A percentile compares a stretch with the other conserved stretches of the same genome.
Conservation (phyloP, 2,888 invertebrate genomes). For the Ophion obscuratus region DNA sequence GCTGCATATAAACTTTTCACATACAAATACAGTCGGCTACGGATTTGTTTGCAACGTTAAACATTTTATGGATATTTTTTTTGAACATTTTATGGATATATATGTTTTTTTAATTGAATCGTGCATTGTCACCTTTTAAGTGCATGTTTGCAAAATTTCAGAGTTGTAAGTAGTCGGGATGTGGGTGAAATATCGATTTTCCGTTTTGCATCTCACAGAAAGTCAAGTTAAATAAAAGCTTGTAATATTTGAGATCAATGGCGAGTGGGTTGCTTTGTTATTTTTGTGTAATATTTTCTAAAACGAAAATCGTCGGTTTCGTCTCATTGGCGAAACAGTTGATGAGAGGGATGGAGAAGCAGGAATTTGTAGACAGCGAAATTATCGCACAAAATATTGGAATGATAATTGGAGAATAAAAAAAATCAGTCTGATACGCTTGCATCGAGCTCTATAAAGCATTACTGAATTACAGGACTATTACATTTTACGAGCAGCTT, state of each 20-base stretch:
- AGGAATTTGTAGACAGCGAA: not conserved
- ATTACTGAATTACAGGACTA: constrained; percentile 11
- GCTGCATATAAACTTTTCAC: too few relatives aligned
- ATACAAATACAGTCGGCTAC: too few relatives aligned
- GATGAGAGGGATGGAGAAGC: not conserved
- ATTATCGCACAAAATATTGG: not conserved
- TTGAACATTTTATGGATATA: too few relatives aligned
- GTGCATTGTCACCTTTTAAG: too few relatives aligned
- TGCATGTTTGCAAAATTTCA: too few relatives aligned
- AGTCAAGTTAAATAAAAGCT: too few relatives aligned
- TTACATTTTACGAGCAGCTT: constrained; percentile 44
- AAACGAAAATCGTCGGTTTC: not conserved
- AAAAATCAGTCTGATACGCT: not conserved
- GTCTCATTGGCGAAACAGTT: not conserved
- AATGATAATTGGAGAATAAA: not conserved
- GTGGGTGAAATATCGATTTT: too few relatives aligned
- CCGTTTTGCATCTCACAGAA: too few relatives aligned
- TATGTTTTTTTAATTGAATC: too few relatives aligned
- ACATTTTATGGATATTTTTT: too few relatives aligned
- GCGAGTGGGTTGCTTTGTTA: not conserved
- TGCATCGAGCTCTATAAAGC: not conserved
- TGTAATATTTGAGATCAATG: not conserved
- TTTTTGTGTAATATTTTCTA: not conserved
- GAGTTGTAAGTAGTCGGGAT: too few relatives aligned
- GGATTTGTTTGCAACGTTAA: too few relatives aligned